Evolutionary conservation across 1,140 invertebrate species (phyloP).

Genomic region (Drosophila suzukii): DNA sequence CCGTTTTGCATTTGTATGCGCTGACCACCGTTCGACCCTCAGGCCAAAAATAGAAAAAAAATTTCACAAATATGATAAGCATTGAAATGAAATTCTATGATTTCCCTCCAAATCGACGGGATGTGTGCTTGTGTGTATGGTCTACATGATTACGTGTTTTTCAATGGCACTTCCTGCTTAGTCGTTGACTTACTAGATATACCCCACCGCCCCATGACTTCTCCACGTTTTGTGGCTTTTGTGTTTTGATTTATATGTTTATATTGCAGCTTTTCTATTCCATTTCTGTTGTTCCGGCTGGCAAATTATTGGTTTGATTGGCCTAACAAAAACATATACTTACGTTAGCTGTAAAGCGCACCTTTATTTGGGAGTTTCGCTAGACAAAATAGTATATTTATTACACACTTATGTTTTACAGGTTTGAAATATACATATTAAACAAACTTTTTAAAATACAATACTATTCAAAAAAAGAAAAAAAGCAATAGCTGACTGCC

Average conservation of each 20-base stretch:
- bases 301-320: slow-evolving; percentile 62
- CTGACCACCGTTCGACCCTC: slow-evolving; percentile 47
- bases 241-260: slow-evolving; percentile 66
- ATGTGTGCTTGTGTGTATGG: slow-evolving; percentile 15
- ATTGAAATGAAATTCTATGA: slow-evolving; percentile 79
- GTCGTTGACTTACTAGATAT: slow-evolving; percentile 49
- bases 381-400: background rate
- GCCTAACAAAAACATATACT: slow-evolving; percentile 10
- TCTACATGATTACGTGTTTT: slow-evolving; percentile 71
- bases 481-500: too few relatives aligned
- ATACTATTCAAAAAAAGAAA: too few relatives aligned
- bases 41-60: slow-evolving; percentile 41
- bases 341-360: background rate
- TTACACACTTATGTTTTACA: background rate
- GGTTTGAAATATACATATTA: too few relatives aligned
- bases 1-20: slow-evolving; percentile 79
- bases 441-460: too few relatives aligned
- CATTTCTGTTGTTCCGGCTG: slow-evolving; percentile 20
- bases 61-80: slow-evolving; percentile 69
- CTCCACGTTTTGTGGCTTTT: slow-evolving; percentile 58
- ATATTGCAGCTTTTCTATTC: slow-evolving; percentile 67
- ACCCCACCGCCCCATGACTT: slow-evolving; percentile 20
- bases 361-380: background rate
- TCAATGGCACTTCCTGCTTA: slow-evolving; percentile 78
- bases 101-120: slow-evolving; percentile 31